phyloP scores from a whole-genome alignment of 2,888 invertebrate genomes.

The Acanthosepion pharaonis region DNA sequence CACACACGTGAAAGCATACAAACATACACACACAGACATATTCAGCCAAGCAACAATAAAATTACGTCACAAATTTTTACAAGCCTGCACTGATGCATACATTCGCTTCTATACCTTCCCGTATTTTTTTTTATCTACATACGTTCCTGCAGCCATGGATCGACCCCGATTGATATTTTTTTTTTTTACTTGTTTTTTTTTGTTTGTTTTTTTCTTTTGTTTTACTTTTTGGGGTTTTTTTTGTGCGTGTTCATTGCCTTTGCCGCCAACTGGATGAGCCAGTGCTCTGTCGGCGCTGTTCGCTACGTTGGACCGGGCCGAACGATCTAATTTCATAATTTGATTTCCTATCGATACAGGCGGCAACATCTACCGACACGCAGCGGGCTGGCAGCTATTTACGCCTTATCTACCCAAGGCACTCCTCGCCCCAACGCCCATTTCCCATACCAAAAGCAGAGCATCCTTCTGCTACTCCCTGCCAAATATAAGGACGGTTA shows the following conservation, averaged over 20 bases:
- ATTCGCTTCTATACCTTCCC: not conserved
- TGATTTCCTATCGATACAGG: too few relatives aligned
- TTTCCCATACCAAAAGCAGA: too few relatives aligned
- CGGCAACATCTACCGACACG: not conserved
- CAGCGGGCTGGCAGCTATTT: not conserved
- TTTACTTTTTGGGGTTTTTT: too few relatives aligned
- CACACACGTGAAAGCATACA: not conserved
- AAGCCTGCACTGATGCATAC: not conserved
- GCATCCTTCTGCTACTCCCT: too few relatives aligned
- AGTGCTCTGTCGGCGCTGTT: too few relatives aligned
- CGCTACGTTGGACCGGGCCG: too few relatives aligned
- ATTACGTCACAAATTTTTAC: not conserved
- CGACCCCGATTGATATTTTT: not conserved
- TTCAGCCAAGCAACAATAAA: too few relatives aligned
- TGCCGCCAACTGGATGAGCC: not conserved
- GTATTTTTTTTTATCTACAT: not conserved
- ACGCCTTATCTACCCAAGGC: not conserved
- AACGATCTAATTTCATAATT: too few relatives aligned
- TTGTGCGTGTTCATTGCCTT: not conserved
- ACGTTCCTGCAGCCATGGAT: slow-evolving; percentile 35
- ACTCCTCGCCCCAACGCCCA: too few relatives aligned
- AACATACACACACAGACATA: not conserved
- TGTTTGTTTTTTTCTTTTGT: too few relatives aligned
- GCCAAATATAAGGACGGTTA: too few relatives aligned
- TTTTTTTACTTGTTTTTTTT: too few relatives aligned